These are phyloP conservation scores for Climacteris rufus DNA, from an alignment of 2,113 vertebrate species.

Conservation along the genomic window DNA sequence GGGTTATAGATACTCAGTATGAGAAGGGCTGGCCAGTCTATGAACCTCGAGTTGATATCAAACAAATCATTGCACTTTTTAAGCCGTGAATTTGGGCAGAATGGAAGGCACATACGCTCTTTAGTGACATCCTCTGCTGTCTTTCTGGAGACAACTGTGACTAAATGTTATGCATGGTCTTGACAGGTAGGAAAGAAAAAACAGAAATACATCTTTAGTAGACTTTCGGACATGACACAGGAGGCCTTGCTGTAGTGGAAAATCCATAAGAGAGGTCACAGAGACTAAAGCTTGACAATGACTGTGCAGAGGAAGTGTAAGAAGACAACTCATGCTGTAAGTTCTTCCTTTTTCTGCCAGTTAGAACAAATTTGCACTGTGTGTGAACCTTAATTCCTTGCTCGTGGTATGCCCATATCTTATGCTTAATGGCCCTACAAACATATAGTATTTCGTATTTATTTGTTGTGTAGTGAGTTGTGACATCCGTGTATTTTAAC, in stretches of 20 bases:
- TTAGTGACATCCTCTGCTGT: not conserved
- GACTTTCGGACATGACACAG: not conserved
- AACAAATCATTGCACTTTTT: not conserved
- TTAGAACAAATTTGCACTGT: not conserved
- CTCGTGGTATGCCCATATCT: not conserved
- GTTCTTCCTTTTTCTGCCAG: not conserved
- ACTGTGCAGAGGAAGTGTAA: not conserved
- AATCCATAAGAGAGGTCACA: not conserved
- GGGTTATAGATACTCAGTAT: not conserved
- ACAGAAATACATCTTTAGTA: not conserved
- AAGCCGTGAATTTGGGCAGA: not conserved
- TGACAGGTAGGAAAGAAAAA: not conserved
- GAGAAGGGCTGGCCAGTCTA: not conserved
- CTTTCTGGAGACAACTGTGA: not conserved
- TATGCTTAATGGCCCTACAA: not conserved
- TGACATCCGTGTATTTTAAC: not conserved
- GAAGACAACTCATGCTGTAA: not conserved
- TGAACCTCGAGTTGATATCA: not conserved
- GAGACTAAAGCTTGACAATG: not conserved
- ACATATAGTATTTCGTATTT: not conserved
- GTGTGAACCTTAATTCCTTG: not conserved
- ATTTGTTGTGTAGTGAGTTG: not conserved
- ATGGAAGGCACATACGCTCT: not conserved
- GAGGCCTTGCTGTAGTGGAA: not conserved
- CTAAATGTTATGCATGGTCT: not conserved